Evolutionary conservation across 2,888 invertebrate species (phyloP).

Genomic region (Panzeria rudis): DNA sequence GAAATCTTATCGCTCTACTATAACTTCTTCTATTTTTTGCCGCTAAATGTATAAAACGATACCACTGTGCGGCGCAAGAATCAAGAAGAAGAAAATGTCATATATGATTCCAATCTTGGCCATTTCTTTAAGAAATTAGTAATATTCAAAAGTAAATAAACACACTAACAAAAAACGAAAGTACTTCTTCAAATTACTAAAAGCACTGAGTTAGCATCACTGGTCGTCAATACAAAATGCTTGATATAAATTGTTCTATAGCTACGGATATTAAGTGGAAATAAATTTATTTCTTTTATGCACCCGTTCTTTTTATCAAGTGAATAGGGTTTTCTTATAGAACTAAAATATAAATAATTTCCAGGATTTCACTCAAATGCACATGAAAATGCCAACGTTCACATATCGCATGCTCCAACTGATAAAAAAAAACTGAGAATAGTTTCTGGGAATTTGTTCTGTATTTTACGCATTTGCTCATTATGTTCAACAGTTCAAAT

Average conservation of each 20-base stretch:
- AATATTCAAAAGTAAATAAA: no score
- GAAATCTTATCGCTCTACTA: no score
- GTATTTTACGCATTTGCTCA: conserved; percentile 37
- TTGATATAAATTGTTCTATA: neutral
- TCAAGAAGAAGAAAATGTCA: no score
- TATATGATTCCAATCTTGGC: no score
- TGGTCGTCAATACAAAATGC: no score
- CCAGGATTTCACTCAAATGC: neutral
- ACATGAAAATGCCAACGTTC: neutral
- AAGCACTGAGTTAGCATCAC: neutral
- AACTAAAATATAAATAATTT: conserved; percentile 37
- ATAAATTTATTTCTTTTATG: neutral
- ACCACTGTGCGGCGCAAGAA: no score
- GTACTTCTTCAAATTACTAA: neutral
- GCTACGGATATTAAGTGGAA: no score
- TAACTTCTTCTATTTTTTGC: no score
- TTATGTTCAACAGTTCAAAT: conserved; percentile 40
- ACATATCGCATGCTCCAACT: neutral
- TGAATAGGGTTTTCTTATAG: conserved; percentile 2
- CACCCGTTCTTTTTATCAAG: neutral
- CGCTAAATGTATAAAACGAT: no score
- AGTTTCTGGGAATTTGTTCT: conserved; percentile 22
- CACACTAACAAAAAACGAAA: no score
- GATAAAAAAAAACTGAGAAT: conserved; percentile 4
- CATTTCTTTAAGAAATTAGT: no score